Conservation (phyloP, 2,797 vertebrate genomes). For the Oophaga sylvatica region DNA sequence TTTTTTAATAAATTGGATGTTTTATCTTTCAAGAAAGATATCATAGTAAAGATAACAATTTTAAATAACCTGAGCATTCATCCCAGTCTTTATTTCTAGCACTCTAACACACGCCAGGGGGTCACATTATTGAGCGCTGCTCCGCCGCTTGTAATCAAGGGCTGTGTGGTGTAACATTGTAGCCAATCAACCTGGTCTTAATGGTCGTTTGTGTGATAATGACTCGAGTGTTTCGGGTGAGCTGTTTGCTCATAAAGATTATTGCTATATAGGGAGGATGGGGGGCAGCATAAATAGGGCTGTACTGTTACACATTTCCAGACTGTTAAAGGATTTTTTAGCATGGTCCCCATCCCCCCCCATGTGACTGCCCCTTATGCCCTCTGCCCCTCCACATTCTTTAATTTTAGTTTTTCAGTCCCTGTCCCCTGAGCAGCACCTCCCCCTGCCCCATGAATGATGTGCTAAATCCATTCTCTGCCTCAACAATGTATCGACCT, state of each 20-base stretch:
- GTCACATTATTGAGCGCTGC: background rate
- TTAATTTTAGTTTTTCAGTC: conserved; percentile 91
- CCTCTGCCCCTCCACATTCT: conserved; percentile 76
- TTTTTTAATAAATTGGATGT: background rate
- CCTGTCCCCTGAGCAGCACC: conserved; percentile 86
- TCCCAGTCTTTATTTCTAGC: background rate
- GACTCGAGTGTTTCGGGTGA: background rate
- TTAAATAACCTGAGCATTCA: background rate
- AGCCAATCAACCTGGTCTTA: background rate
- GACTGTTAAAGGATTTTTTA: background rate
- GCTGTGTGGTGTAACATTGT: background rate
- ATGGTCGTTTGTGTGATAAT: background rate
- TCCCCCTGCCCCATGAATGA: conserved; percentile 88
- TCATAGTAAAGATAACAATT: background rate
- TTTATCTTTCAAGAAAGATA: background rate
- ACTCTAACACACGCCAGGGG: background rate
- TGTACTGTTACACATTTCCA: conserved; percentile 26
- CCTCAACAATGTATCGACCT: conserved; percentile 95
- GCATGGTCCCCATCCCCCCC: conserved; percentile 35
- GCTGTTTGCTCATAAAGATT: background rate
- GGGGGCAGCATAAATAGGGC: conserved; percentile 12
- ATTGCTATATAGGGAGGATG: background rate
- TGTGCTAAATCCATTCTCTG: conserved; percentile 96
- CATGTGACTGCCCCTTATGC: conserved; percentile 49
- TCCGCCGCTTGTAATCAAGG: no score